phyloP scores from a whole-genome alignment of 2,113 vertebrate species.

The Alligator sinensis region DNA sequence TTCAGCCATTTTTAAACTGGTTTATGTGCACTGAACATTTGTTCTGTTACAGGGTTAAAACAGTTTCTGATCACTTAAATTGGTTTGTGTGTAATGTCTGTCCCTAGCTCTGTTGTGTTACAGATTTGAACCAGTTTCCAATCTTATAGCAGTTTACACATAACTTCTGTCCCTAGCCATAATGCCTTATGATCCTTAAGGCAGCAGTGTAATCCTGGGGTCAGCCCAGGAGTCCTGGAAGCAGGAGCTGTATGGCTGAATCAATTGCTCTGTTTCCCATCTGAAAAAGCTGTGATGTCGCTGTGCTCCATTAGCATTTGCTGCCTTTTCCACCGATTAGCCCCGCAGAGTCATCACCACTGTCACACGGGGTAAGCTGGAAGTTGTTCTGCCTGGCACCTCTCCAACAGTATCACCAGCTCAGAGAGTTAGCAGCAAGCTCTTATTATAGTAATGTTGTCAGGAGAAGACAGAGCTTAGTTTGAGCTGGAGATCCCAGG shows the following conservation, averaged over 20 bases:
- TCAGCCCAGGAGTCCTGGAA: neutral
- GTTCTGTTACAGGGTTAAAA: too few relatives aligned
- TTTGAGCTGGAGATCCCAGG: neutral
- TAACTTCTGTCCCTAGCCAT: too few relatives aligned
- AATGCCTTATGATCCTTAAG: neutral
- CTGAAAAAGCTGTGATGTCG: neutral
- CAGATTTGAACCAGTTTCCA: too few relatives aligned
- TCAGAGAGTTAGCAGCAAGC: neutral
- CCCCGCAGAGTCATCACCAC: neutral
- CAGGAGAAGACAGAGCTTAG: neutral
- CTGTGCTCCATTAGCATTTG: neutral
- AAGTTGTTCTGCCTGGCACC: neutral
- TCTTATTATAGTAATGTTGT: neutral
- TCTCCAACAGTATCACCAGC: neutral
- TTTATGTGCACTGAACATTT: too few relatives aligned
- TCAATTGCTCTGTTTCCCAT: neutral
- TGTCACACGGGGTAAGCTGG: neutral
- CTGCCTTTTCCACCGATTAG: neutral
- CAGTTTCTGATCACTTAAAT: too few relatives aligned
- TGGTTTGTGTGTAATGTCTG: too few relatives aligned
- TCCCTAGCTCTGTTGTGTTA: too few relatives aligned
- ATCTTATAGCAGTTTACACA: too few relatives aligned
- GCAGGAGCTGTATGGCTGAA: neutral
- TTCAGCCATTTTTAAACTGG: too few relatives aligned
- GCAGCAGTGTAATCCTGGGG: neutral